Evolutionary conservation across 2,888 invertebrate genomes (phyloP), one percentile per base, ranked within the genome.

Genomic region (Heliconius sara): DNA sequence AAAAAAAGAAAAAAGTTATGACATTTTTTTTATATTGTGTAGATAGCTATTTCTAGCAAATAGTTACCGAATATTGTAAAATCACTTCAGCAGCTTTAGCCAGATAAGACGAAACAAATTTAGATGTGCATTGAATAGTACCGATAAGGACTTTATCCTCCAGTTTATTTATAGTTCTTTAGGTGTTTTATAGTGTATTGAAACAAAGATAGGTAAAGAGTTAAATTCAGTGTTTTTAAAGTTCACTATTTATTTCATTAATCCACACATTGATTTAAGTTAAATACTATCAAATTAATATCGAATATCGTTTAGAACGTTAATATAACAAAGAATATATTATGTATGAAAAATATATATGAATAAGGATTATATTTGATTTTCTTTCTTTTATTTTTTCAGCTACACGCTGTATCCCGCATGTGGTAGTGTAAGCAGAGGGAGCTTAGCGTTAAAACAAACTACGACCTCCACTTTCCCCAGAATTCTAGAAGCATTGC

Each of bases 131-230:
- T 65, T 65, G 63, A 63, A 63, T 75, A 75, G 75, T 75, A 66
- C 39, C 66, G 70, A 75, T 72, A 68, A 43, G 43, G 57, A 75
- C 66, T 57, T 66, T 66, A 75, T 66, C 72, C 78, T 34, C 67
- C 34, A 75, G 75, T 66, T 76, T 80, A 80, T 78, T 80, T 75
- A 80, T 78, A 75, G 75, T 47, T 66, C 72, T 76, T 76, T 78
- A 72, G 76, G 71, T 78, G 78, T 78, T 78, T 78, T 78, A 78
- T 78, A 73, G 78, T 73, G 39, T 66, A 73, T 78, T 73, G 73
- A 66, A 78, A 78, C 57, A 73, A 67, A 78, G 52, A n/a, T 52
- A 30, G 73, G 25, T 67, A 66, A 66, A 78, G 52, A 39, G 39
- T 10, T 39, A 9, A 73, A 66, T 77, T 16, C 6, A 72, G 27